Conservation (phyloP, 2,797 vertebrate genomes). For the Geotrypetes seraphini region DNA sequence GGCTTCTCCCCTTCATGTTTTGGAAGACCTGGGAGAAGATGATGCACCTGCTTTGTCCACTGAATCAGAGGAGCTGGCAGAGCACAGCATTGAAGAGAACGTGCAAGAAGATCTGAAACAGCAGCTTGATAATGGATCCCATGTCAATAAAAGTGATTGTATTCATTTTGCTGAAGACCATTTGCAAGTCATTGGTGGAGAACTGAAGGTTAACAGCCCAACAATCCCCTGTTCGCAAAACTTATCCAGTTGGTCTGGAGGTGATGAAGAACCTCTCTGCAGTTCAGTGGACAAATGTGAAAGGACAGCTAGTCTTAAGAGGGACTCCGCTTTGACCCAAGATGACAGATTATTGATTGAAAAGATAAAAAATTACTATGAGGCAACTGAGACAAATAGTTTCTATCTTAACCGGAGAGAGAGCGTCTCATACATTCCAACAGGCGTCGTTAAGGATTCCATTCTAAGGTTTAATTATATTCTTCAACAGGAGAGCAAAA, state of each 20-base stretch:
- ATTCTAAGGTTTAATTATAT: conserved; percentile 47
- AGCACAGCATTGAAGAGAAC: no score
- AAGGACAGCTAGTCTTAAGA: neutral
- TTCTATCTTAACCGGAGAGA: conserved; percentile 28
- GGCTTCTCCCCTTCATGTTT: conserved; percentile 22
- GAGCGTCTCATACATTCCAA: conserved; percentile 58
- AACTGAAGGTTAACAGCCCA: no score
- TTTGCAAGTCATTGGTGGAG: no score
- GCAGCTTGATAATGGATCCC: no score
- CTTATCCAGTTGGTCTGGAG: neutral
- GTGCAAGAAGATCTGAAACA: no score
- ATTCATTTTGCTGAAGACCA: no score
- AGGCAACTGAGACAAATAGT: conserved; percentile 42
- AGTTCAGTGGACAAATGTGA: no score
- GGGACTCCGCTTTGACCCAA: conserved; percentile 33
- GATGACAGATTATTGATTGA: conserved; percentile 64
- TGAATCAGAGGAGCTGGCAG: neutral
- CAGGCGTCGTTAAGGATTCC: conserved; percentile 58
- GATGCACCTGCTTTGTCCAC: neutral
- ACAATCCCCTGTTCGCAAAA: neutral
- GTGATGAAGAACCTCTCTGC: no score
- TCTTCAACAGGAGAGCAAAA: conserved; percentile 26
- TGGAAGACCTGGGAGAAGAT: conserved; percentile 16
- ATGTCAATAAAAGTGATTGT: no score
- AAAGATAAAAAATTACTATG: conserved; percentile 66